phyloP scores from a whole-genome alignment of 2,113 vertebrate species.

The Heliornis fulica region DNA sequence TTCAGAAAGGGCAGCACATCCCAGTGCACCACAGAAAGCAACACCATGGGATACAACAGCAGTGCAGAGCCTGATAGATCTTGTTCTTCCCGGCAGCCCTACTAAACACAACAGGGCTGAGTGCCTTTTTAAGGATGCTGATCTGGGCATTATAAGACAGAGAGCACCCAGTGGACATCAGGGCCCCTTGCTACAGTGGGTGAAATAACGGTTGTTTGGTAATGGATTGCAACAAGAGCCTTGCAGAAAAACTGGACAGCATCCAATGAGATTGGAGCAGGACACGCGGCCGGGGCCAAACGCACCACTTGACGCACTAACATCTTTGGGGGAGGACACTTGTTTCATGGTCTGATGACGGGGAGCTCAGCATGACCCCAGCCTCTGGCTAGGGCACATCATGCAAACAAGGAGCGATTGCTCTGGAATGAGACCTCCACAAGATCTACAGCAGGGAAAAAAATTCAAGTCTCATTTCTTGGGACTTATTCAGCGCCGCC shows the following conservation, averaged over 20 bases:
- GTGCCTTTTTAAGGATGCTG: constrained; percentile 4
- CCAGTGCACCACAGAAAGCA: background rate
- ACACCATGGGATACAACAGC: rapidly evolving
- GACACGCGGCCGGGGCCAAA: rapidly evolving
- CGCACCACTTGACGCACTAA: background rate
- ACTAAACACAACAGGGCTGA: rapidly evolving
- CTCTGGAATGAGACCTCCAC: background rate
- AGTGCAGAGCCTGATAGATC: background rate
- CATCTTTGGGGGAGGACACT: background rate
- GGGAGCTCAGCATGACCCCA: background rate
- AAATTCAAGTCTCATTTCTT: background rate
- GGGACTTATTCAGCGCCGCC: background rate
- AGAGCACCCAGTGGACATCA: background rate
- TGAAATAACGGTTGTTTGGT: background rate
- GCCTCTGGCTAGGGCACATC: background rate
- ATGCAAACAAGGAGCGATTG: rapidly evolving
- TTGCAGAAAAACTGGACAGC: background rate
- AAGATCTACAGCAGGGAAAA: background rate
- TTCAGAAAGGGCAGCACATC: background rate
- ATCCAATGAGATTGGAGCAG: background rate
- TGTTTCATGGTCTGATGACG: background rate
- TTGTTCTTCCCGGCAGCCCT: background rate
- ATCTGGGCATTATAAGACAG: background rate
- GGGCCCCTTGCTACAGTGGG: background rate
- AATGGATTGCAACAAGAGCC: background rate